Conservation (phyloP, 2,888 invertebrate genomes). For the Caenorhabditis wallacei region DNA sequence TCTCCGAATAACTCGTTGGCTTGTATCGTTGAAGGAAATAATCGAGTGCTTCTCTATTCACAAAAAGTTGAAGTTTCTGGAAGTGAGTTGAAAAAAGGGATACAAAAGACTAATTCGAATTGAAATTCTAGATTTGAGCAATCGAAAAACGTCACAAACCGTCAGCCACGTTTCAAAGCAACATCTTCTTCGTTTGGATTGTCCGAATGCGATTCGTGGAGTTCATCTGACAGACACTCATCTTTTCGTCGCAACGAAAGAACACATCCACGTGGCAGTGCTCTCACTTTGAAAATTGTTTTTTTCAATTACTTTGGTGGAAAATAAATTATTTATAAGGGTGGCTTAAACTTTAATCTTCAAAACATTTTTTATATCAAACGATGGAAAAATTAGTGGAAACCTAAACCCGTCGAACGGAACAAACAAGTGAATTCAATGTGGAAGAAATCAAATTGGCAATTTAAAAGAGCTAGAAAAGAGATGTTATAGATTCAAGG, state of each 20-base stretch:
- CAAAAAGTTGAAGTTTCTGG: constrained; percentile 69
- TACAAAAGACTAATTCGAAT: not conserved
- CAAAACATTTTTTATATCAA: too few species aligned
- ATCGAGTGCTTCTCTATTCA: constrained; percentile 74
- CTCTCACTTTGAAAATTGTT: too few species aligned
- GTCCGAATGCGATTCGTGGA: constrained; percentile 35
- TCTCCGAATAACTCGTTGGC: constrained; percentile 71
- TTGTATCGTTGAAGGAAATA: constrained; percentile 68
- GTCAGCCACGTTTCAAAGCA: constrained; percentile 63
- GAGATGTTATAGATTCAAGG: not conserved
- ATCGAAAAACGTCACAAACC: constrained; percentile 60
- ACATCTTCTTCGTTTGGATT: constrained; percentile 50
- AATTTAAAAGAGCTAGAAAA: constrained; percentile 3
- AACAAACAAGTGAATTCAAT: constrained; percentile 18
- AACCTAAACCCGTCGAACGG: constrained; percentile 11
- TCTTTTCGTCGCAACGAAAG: constrained; percentile 28
- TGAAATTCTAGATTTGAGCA: constrained; percentile 57
- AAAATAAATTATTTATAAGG: too few species aligned
- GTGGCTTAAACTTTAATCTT: too few species aligned
- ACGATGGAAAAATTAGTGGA: not conserved
- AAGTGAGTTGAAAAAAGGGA: too few species aligned
- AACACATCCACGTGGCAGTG: constrained; percentile 41
- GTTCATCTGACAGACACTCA: constrained; percentile 31
- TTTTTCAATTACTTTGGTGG: too few species aligned
- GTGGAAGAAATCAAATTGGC: constrained; percentile 5